phyloP scores from a whole-genome alignment of 2,113 vertebrate species.

The Charadrius vociferus region DNA sequence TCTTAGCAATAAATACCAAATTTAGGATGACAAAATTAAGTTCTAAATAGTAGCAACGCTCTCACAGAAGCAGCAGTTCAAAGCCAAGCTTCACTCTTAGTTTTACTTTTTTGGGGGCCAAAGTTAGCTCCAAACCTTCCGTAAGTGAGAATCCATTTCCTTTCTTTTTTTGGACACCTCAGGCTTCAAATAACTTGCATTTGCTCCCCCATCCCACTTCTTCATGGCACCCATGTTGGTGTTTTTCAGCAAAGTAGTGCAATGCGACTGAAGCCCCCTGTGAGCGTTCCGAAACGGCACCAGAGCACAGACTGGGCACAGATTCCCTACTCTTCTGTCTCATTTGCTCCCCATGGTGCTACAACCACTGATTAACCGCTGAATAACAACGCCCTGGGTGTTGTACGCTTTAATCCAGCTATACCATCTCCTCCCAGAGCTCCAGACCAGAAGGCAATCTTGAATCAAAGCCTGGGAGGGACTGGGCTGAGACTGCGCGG shows the following conservation, averaged over 20 bases:
- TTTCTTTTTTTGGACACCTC: background rate
- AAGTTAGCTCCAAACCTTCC: background rate
- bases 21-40: background rate
- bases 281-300: rapidly evolving
- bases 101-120: background rate
- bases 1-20: background rate
- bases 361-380: background rate
- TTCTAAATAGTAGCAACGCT: background rate
- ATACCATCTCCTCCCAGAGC: background rate
- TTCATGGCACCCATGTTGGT: background rate
- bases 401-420: background rate
- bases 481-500: background rate
- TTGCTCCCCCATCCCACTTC: background rate
- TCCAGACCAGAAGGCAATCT: background rate
- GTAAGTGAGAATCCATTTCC: background rate
- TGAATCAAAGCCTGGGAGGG: background rate
- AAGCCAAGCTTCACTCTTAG: background rate
- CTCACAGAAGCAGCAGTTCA: background rate
- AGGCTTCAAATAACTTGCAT: background rate
- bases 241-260: background rate
- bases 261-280: background rate
- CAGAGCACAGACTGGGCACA: background rate
- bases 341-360: background rate
- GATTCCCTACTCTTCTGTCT: background rate
- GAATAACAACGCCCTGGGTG: background rate